These are phyloP conservation scores for Ophthalmolycus amberensis DNA, from an alignment of 2,113 vertebrate genomes.

Conservation along the genomic window DNA sequence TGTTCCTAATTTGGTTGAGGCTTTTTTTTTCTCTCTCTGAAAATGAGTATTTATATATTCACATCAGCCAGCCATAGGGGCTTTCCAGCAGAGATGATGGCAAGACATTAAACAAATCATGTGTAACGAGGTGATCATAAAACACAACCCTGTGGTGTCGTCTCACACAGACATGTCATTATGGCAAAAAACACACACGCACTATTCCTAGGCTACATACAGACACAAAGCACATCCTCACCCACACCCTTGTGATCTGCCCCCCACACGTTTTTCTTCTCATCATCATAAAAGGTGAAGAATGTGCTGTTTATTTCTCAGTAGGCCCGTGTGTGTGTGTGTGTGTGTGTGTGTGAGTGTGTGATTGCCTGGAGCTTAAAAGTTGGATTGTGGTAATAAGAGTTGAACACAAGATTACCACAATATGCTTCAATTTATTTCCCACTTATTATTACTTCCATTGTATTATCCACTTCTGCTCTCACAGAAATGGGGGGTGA, in stretches of 20 bases:
- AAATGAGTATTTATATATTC: constrained; percentile 81
- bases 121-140: constrained; percentile 82
- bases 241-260: constrained; percentile 34
- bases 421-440: constrained; percentile 48
- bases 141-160: constrained; percentile 80
- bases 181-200: constrained; percentile 68
- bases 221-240: constrained; percentile 56
- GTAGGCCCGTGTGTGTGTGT: constrained; percentile 32
- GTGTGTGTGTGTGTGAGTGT: not conserved
- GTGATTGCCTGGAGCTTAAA: constrained; percentile 18
- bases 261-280: constrained; percentile 48
- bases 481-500: constrained; percentile 16
- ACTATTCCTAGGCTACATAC: constrained; percentile 52
- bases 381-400: constrained; percentile 42
- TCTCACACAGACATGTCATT: constrained; percentile 82
- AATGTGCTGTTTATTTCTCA: constrained; percentile 72
- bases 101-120: constrained; percentile 84
- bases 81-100: constrained; percentile 85
- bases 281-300: constrained; percentile 73
- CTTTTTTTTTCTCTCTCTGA: constrained; percentile 52
- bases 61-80: constrained; percentile 77
- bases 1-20: constrained; percentile 73
- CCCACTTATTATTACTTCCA: constrained; percentile 44
- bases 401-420: constrained; percentile 48
- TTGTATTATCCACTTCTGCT: constrained; percentile 43